Conservation (phyloP, 35 echinoderm and acorn worm genomes). For the Ophiothrix spiculata region DNA sequence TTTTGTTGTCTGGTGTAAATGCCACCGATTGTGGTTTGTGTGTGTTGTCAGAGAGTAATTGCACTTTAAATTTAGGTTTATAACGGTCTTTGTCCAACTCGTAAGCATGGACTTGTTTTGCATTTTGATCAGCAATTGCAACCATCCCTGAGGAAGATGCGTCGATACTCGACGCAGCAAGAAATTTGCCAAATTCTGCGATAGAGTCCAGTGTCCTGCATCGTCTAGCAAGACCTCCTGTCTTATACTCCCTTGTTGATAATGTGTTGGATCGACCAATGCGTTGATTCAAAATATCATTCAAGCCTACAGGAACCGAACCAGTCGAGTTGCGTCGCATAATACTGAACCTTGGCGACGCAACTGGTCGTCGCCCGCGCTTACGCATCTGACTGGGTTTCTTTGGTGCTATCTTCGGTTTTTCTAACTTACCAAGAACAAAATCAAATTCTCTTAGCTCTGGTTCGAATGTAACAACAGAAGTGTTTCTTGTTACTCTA, state of each 20-base stretch:
- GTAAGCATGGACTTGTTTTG: not conserved
- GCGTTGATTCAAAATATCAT: not conserved
- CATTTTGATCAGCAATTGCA: not conserved
- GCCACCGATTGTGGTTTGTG: conserved; percentile 6
- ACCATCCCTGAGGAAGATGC: not conserved
- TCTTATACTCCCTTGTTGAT: not conserved
- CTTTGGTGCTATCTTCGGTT: not conserved
- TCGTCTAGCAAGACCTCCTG: not conserved
- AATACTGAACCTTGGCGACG: not conserved
- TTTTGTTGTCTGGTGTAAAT: not conserved
- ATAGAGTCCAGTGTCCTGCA: not conserved
- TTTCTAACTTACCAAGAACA: not conserved
- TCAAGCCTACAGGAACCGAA: not conserved
- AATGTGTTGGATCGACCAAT: not conserved
- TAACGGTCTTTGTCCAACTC: not conserved
- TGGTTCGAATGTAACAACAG: not conserved
- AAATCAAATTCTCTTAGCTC: not conserved
- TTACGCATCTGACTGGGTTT: not conserved
- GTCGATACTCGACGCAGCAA: not conserved
- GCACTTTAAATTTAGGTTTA: not conserved
- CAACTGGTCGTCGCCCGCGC: not conserved
- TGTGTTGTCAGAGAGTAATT: not conserved
- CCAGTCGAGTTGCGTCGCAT: not conserved
- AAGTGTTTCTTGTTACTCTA: not conserved
- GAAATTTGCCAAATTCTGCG: not conserved